phyloP scores from a whole-genome alignment of 2,888 invertebrate genomes.

The Chloroclysta siterata region DNA sequence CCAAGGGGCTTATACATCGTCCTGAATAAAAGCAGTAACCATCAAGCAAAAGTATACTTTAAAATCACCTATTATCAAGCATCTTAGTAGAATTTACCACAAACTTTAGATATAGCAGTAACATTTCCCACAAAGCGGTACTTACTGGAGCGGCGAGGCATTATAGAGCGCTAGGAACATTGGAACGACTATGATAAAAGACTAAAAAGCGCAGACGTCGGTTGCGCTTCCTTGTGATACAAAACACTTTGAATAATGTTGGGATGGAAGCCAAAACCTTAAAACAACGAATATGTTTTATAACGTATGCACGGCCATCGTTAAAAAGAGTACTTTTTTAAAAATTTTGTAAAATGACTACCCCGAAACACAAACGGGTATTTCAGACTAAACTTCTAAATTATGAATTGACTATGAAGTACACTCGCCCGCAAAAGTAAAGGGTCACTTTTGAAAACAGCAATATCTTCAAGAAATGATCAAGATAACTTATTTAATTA shows the following conservation, averaged over 20 bases:
- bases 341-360: too few species aligned
- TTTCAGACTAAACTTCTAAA: too few species aligned
- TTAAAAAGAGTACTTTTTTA: too few species aligned
- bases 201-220: conserved; percentile 52
- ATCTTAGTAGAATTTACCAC: conserved; percentile 32
- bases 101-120: conserved; percentile 37
- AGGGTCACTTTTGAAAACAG: too few species aligned
- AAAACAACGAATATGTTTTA: conserved; percentile 62
- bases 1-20: neutral
- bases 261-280: conserved; percentile 65
- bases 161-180: conserved; percentile 45
- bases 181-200: conserved; percentile 51
- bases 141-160: conserved; percentile 30
- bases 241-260: conserved; percentile 65
- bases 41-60: conserved; percentile 29
- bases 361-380: too few species aligned
- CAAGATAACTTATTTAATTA: too few species aligned
- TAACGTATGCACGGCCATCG: neutral
- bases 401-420: too few species aligned
- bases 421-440: too few species aligned
- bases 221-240: conserved; percentile 53
- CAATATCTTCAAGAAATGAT: too few species aligned
- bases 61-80: conserved; percentile 32
- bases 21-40: conserved; percentile 25
- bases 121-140: conserved; percentile 40